A percentile compares a stretch with the other conserved stretches of the same genome.
Conservation (phyloP, 1,140 invertebrate species). For the Luehdorfia chinensis region DNA sequence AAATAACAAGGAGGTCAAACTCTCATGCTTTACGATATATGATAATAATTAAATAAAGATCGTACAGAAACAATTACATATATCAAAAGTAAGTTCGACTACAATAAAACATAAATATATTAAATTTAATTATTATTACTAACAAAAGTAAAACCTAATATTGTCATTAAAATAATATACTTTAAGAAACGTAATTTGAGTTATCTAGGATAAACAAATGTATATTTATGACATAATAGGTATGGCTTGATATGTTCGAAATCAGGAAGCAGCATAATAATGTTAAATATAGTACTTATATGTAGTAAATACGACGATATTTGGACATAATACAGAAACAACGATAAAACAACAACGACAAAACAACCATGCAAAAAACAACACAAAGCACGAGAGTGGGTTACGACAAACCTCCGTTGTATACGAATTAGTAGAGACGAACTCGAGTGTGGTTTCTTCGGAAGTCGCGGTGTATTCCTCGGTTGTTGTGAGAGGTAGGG, state of each 20-base stretch:
- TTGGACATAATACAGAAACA: slow-evolving; percentile 11
- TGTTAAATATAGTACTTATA: slow-evolving; percentile 14
- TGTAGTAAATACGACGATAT: slow-evolving; percentile 1
- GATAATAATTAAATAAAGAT: neutral
- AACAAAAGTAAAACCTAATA: neutral
- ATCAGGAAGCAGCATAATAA: slow-evolving; percentile 4
- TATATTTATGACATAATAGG: neutral
- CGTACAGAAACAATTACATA: neutral
- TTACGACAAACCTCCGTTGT: slow-evolving; percentile 74
- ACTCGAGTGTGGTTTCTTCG: slow-evolving; percentile 57
- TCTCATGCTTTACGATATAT: neutral
- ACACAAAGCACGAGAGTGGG: slow-evolving; percentile 51
- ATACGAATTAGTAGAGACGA: slow-evolving; percentile 66
- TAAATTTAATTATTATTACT: neutral
- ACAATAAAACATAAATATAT: neutral
- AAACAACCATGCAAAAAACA: slow-evolving; percentile 22
- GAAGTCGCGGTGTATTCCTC: slow-evolving; percentile 34
- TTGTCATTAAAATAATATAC: neutral
- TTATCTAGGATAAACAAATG: neutral
- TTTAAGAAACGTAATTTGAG: neutral
- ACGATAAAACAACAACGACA: slow-evolving; percentile 15
- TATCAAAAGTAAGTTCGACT: neutral
- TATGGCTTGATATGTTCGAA: too few relatives aligned
- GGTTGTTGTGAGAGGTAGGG: slow-evolving; percentile 41
- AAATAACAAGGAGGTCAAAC: neutral